Percentiles rank a stretch among this genome's conserved stretches.
These are phyloP conservation scores for Clarias batrachus DNA, from an alignment of 2,113 vertebrate genomes.

Conservation along the genomic window DNA sequence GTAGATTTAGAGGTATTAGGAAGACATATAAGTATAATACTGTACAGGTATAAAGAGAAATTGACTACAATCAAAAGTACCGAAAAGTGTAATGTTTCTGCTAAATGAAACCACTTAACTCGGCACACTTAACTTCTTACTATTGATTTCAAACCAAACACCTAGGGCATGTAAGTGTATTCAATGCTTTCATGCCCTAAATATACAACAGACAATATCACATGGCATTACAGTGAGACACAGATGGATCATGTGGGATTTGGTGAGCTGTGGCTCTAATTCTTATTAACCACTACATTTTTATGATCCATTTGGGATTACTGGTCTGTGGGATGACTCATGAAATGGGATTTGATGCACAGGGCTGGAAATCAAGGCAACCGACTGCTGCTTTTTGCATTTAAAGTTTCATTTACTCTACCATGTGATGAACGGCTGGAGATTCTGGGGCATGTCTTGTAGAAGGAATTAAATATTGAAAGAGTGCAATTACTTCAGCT, in stretches of 20 bases:
- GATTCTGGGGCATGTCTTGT: slow-evolving; percentile 9
- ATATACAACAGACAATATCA: background rate
- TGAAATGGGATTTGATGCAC: background rate
- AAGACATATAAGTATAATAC: background rate
- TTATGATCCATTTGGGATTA: slow-evolving; percentile 13
- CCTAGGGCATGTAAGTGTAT: background rate
- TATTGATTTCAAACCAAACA: background rate
- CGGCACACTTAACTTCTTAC: background rate
- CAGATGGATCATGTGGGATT: background rate
- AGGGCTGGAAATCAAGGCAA: slow-evolving; percentile 11
- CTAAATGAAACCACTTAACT: background rate
- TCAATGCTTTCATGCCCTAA: background rate
- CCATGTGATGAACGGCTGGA: slow-evolving; percentile 11
- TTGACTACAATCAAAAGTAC: background rate
- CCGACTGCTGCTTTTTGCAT: background rate
- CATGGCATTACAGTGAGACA: slow-evolving; percentile 7
- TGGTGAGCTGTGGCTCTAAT: background rate
- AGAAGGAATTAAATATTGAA: slow-evolving; percentile 50
- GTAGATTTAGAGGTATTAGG: background rate
- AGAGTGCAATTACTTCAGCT: slow-evolving; percentile 31
- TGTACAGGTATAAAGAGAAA: background rate
- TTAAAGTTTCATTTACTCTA: background rate
- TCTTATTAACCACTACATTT: background rate
- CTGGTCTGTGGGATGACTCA: background rate
- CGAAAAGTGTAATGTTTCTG: background rate